phyloP scores from a whole-genome alignment of 2,113 vertebrate species.

The Psilopogon haemacephalus region DNA sequence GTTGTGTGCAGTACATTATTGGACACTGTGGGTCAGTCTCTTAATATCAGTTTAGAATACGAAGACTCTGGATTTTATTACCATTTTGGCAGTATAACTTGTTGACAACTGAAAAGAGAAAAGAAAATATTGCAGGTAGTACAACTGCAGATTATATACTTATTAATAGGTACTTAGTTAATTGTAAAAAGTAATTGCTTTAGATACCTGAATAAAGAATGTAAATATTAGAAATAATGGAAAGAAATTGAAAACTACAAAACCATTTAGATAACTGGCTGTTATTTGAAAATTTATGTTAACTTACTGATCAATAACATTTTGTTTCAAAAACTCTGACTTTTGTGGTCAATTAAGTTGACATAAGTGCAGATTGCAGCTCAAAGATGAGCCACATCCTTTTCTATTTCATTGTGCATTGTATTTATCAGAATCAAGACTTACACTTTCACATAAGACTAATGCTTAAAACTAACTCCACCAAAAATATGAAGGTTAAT shows the following conservation, averaged over 20 bases:
- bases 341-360: not conserved
- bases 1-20: not conserved
- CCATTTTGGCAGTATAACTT: not conserved
- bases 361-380: not conserved
- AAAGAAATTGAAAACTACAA: not conserved
- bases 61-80: not conserved
- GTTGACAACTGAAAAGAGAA: not conserved
- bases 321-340: not conserved
- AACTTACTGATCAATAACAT: not conserved
- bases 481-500: not conserved
- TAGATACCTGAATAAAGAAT: not conserved
- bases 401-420: not conserved
- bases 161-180: not conserved
- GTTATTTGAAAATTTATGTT: not conserved
- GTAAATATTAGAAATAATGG: not conserved
- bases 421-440: not conserved
- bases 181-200: not conserved
- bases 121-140: not conserved
- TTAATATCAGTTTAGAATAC: not conserved
- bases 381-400: not conserved
- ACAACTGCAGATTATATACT: no score
- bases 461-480: not conserved
- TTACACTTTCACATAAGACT: not conserved
- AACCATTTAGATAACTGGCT: not conserved
- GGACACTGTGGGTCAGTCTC: not conserved